Conservation (phyloP, 1,140 invertebrate genomes). For the Ceratoteleas bidentatus region DNA sequence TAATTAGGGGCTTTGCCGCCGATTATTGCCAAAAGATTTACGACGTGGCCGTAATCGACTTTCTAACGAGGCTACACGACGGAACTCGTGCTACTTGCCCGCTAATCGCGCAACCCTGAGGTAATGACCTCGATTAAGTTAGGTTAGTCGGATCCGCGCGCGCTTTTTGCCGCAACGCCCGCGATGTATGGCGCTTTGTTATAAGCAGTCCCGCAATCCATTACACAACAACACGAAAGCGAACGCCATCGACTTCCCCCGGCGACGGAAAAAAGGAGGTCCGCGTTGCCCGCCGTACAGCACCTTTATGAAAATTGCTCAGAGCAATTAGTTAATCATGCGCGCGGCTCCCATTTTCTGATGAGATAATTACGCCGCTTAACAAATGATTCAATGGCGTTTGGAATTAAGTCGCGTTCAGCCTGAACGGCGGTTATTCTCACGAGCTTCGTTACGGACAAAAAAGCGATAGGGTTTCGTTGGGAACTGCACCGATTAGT, state of each 20-base stretch:
- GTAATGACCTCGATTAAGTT: conserved; percentile 66
- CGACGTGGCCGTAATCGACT: conserved; percentile 68
- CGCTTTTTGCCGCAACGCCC: conserved; percentile 44
- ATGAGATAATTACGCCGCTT: conserved; percentile 14
- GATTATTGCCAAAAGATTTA: conserved; percentile 70
- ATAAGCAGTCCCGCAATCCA: conserved; percentile 61
- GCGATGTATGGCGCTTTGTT: conserved; percentile 64
- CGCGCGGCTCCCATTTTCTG: conserved; percentile 5
- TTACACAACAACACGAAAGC: conserved; percentile 50
- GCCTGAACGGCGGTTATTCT: neutral
- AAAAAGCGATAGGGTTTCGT: too few species aligned
- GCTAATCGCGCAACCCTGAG: conserved; percentile 62
- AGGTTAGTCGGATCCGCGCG: conserved; percentile 53
- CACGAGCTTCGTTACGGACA: neutral
- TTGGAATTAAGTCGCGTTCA: conserved; percentile 1
- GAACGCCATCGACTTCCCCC: conserved; percentile 41
- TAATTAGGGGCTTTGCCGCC: conserved; percentile 64
- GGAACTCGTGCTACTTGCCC: conserved; percentile 58
- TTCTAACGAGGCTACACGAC: conserved; percentile 61
- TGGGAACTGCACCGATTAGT: too few species aligned
- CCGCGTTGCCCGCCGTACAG: conserved; percentile 14
- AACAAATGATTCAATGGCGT: conserved; percentile 12
- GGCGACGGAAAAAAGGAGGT: conserved; percentile 23
- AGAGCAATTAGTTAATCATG: conserved; percentile 38
- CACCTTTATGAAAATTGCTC: conserved; percentile 42